Evolutionary conservation across 2,888 invertebrate genomes (phyloP), one percentile per base, ranked within the genome.

Genomic region (Sisyra terminalis): DNA sequence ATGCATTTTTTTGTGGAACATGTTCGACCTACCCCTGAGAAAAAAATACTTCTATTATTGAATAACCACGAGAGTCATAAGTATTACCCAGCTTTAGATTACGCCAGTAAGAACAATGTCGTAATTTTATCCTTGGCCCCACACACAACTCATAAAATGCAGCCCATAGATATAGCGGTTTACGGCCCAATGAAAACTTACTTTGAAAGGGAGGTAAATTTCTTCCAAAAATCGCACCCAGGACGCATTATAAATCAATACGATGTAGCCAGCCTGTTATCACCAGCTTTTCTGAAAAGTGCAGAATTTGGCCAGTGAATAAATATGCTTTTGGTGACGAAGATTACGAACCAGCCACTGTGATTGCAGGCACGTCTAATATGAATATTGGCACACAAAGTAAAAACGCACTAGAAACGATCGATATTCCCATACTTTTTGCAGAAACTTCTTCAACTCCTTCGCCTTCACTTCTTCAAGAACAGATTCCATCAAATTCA

Each of bases 261-360:
- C 10, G 10, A 29, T 29, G 8, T 29, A 9, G 30, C 8, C 8
- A 29, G 10, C 30, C 29, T n/a, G n/a, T n/a, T n/a, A n/a, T n/a
- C n/a, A n/a, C n/a, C n/a, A n/a, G n/a, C n/a, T n/a, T n/a, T n/a
- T 52, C 51, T 48, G 45, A 46, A 48, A 45, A 40, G 44, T 49
- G 52, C 40, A 52, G 54, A 18, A 51, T 54, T 46, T 53, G 49
- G 48, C 53, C 53, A 41, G 42, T 49, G 11, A 50, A 54, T 45
- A 45, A 41, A 49, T 44, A 48, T 45, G 47, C 48, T 46, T 52
- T 54, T 49, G 49, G 47, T 46, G 51, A 53, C 8, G 48, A 49
- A 43, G 46, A 52, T 45, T 54, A 45, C 44, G 49, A 46, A 47
- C 49, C 52, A 46, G 46, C 50, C 24, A 7, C 37, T 37, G 13